These are phyloP conservation scores for Tinea trinotella DNA, from an alignment of 2,888 invertebrate species.

Conservation along the genomic window DNA sequence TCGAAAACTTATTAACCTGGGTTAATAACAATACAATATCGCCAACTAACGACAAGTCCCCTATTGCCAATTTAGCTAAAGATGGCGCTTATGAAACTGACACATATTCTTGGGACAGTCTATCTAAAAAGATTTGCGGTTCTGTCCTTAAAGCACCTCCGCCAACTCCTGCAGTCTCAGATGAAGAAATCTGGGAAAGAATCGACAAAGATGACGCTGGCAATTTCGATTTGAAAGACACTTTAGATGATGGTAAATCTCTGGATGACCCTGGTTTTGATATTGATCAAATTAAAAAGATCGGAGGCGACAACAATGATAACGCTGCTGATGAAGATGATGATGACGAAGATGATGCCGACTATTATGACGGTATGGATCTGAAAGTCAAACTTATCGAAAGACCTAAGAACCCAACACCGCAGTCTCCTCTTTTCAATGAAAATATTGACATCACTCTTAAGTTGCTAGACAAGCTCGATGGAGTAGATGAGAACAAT, in stretches of 20 bases:
- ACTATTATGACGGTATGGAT: conserved; percentile 50
- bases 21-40: conserved; percentile 72
- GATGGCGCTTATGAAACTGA: conserved; percentile 47
- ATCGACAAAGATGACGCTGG: conserved; percentile 51
- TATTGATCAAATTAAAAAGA: conserved; percentile 27
- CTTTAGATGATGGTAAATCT: conserved; percentile 53
- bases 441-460: conserved; percentile 44
- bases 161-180: conserved; percentile 34
- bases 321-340: conserved; percentile 44
- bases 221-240: conserved; percentile 56
- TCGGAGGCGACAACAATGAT: conserved; percentile 38
- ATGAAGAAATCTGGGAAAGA: conserved; percentile 64
- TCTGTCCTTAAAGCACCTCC: conserved; percentile 38
- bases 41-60: conserved; percentile 54
- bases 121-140: conserved; percentile 59
- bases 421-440: conserved; percentile 24
- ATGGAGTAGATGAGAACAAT: conserved; percentile 41
- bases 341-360: conserved; percentile 40
- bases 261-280: conserved; percentile 37
- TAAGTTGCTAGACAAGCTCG: conserved; percentile 44
- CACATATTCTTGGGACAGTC: conserved; percentile 60
- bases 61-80: conserved; percentile 52
- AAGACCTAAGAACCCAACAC: conserved; percentile 31
- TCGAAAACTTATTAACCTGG: conserved; percentile 77
- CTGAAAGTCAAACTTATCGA: conserved; percentile 54